phyloP scores from a whole-genome alignment of 2,113 vertebrate genomes.

The Puffinus mauretanicus region DNA sequence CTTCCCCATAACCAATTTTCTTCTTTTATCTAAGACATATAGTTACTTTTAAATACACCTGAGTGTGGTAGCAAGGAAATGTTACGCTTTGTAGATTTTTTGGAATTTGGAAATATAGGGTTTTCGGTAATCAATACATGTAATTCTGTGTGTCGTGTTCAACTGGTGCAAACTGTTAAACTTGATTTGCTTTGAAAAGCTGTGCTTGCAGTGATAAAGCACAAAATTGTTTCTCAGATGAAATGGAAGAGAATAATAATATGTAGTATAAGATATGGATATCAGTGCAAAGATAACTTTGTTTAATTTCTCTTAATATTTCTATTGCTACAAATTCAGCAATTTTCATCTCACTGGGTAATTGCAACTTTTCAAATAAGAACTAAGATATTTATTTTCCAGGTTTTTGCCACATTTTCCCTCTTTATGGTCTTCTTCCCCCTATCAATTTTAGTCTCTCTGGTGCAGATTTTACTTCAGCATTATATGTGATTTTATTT shows the following conservation, averaged over 20 bases:
- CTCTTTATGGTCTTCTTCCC: not conserved
- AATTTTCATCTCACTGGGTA: slow-evolving; percentile 57
- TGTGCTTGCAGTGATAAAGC: slow-evolving; percentile 60
- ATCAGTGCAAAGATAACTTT: slow-evolving; percentile 58
- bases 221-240: slow-evolving; percentile 66
- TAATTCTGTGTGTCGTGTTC: slow-evolving; percentile 62
- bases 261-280: slow-evolving; percentile 65
- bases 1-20: not conserved
- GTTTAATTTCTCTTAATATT: slow-evolving; percentile 72
- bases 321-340: slow-evolving; percentile 60
- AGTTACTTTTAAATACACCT: slow-evolving; percentile 31
- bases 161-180: slow-evolving; percentile 58
- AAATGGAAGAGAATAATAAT: slow-evolving; percentile 43
- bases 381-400: slow-evolving; percentile 2
- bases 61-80: slow-evolving; percentile 13
- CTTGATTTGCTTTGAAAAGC: slow-evolving; percentile 69
- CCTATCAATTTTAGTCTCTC: not conserved
- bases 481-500: not conserved
- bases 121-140: slow-evolving; percentile 57
- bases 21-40: slow-evolving; percentile 31
- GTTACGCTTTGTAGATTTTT: not conserved
- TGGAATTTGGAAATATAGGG: slow-evolving; percentile 34
- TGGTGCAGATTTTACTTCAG: not conserved
- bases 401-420: slow-evolving; percentile 30
- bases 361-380: slow-evolving; percentile 28